These are phyloP conservation scores for Cybosia mesomella DNA, from an alignment of 2,888 invertebrate genomes.

Conservation along the genomic window DNA sequence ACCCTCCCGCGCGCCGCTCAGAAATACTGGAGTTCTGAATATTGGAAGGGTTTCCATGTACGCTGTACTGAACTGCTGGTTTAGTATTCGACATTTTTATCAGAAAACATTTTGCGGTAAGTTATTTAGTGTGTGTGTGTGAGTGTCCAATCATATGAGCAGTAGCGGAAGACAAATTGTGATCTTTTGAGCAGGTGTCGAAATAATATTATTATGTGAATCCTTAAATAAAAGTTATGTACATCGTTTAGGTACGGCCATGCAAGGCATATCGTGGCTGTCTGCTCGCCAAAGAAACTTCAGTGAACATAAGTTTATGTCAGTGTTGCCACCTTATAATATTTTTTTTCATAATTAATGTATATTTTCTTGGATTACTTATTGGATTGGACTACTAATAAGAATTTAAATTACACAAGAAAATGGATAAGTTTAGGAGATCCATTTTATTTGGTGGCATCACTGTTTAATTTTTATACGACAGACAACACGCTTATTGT, in stretches of 20 bases:
- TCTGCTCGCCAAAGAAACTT: conserved; percentile 23
- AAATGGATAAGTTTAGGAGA: not conserved
- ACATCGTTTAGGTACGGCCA: conserved; percentile 45
- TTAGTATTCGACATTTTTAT: not conserved
- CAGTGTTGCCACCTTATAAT: conserved; percentile 9
- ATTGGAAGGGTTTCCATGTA: too few relatives aligned
- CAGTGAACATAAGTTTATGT: not conserved
- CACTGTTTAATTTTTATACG: not conserved
- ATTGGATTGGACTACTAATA: too few relatives aligned
- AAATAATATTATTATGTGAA: conserved; percentile 43
- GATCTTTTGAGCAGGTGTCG: conserved; percentile 65
- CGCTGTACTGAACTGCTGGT: conserved; percentile 1
- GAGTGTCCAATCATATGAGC: conserved; percentile 57
- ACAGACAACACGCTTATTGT: conserved; percentile 53
- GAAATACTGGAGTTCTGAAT: too few relatives aligned
- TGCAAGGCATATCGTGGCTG: conserved; percentile 40
- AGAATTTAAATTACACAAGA: conserved; percentile 15
- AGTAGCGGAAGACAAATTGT: conserved; percentile 78
- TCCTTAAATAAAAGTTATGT: conserved; percentile 46
- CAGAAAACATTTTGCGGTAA: conserved; percentile 14
- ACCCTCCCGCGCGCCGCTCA: too few relatives aligned
- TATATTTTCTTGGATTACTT: too few relatives aligned
- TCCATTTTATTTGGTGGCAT: not conserved
- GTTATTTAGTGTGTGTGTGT: too few relatives aligned
- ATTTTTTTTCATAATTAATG: not conserved